These are phyloP conservation scores for Molanna angustata DNA, from an alignment of 2,888 invertebrate species.

Conservation along the genomic window DNA sequence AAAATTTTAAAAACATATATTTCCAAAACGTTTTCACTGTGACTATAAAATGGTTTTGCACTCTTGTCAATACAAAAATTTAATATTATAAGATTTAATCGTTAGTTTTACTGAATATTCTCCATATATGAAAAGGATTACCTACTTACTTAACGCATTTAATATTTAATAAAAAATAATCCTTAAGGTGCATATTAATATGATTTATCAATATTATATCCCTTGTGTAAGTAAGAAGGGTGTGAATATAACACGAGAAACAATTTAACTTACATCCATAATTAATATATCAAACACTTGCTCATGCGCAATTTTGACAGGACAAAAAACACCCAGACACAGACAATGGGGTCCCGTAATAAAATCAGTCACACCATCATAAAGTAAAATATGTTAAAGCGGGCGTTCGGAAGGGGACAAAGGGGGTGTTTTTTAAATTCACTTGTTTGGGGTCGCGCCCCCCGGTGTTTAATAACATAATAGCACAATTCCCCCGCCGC, in stretches of 20 bases:
- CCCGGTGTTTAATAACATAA: conserved; percentile 65
- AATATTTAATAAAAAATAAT: no score
- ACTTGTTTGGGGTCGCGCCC: conserved; percentile 47
- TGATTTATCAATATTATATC: no score
- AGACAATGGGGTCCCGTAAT: conserved; percentile 26
- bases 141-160: no score
- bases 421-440: conserved; percentile 28
- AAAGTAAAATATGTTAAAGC: conserved; percentile 31
- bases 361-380: conserved; percentile 33
- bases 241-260: conserved; percentile 17
- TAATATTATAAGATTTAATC: no score
- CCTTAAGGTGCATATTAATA: no score
- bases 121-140: no score
- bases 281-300: conserved; percentile 32
- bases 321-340: conserved; percentile 20
- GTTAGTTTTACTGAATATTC: no score
- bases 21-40: no score
- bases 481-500: conserved; percentile 66
- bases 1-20: no score
- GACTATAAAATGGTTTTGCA: no score
- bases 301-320: conserved; percentile 28
- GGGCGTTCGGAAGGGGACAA: conserved; percentile 4
- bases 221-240: conserved; percentile 3
- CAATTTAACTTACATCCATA: conserved; percentile 29
- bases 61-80: no score